Conservation (phyloP, 2,797 vertebrate genomes). For the Brotula barbata region DNA sequence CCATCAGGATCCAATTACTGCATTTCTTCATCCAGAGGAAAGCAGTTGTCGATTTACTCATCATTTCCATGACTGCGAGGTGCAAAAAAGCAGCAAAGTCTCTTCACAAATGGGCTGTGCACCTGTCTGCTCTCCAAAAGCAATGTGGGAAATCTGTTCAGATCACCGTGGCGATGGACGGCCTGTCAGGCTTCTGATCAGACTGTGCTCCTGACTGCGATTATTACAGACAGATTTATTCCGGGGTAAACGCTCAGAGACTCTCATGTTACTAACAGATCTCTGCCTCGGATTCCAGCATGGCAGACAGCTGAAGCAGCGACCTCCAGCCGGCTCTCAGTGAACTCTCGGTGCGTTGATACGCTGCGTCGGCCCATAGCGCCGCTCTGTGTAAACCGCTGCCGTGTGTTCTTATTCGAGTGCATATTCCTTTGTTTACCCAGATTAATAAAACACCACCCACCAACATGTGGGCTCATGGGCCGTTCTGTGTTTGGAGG, state of each 20-base stretch:
- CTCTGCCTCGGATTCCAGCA: conserved; percentile 56
- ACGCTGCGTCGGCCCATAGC: neutral
- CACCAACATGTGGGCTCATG: neutral
- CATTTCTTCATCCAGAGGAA: conserved; percentile 15
- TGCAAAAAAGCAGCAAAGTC: conserved; percentile 17
- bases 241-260: conserved; percentile 48
- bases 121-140: conserved; percentile 50
- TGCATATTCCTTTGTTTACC: conserved; percentile 1
- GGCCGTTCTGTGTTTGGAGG: neutral
- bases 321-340: conserved; percentile 42
- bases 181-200: conserved; percentile 50
- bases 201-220: conserved; percentile 49
- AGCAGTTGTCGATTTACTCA: conserved; percentile 7
- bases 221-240: conserved; percentile 77
- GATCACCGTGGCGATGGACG: conserved; percentile 60
- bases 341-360: conserved; percentile 37
- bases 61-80: neutral
- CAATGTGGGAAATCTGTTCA: conserved; percentile 63
- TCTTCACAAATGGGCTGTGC: conserved; percentile 26
- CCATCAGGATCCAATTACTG: conserved; percentile 29
- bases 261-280: conserved; percentile 68
- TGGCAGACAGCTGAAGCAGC: conserved; percentile 49
- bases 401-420: neutral
- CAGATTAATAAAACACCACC: conserved; percentile 7
- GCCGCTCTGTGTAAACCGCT: neutral